Evolutionary conservation across 2,797 vertebrate species (phyloP), one percentile per base, ranked within the genome.

Genomic region (Myotis myotis): DNA sequence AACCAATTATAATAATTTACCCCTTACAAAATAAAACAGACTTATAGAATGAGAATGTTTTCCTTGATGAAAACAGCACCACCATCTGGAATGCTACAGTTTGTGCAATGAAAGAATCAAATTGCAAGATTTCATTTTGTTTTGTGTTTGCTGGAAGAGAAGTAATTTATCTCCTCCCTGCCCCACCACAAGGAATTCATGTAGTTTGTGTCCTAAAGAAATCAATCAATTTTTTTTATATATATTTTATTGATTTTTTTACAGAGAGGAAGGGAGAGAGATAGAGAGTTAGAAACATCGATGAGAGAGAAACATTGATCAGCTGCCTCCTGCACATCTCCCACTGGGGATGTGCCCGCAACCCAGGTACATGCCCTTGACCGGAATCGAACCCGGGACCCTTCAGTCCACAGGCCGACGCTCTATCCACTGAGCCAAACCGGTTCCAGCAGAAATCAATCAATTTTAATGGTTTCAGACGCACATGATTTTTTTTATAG

Each of bases 401-500:
- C n/a, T n/a, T n/a, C n/a, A n/a, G n/a, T n/a, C n/a, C n/a, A n/a
- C n/a, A n/a, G n/a, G n/a, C n/a, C n/a, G n/a, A n/a, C n/a, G n/a
- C n/a, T n/a, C n/a, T n/a, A n/a, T n/a, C n/a, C n/a, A n/a, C n/a
- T n/a, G n/a, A n/a, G n/a, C n/a, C n/a, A n/a, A n/a, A n/a, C n/a
- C n/a, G n/a, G n/a, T n/a, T n/a, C n/a, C n/a, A n/a, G n/a, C n/a
- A 94, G 76, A 97, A 95, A 96, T 79, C 20, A 62, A 75, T 38
- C 91, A 10, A 86, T 81, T 62, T 68, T 89, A 96, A 76, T 16
- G 28, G 78, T 76, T 78, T 28, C 47, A 97, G 57, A 41, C 70
- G 96, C 82, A 92, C 72, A 75, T 66, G 19, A 93, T 88, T 98
- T 97, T 97, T 93, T 80, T 97, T 76, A 60, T 74, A 95, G 53